A percentile compares a stretch with the other conserved stretches of the same genome.
phyloP scores from a whole-genome alignment of 2,113 vertebrate genomes.

The Micronycteris hirsuta region DNA sequence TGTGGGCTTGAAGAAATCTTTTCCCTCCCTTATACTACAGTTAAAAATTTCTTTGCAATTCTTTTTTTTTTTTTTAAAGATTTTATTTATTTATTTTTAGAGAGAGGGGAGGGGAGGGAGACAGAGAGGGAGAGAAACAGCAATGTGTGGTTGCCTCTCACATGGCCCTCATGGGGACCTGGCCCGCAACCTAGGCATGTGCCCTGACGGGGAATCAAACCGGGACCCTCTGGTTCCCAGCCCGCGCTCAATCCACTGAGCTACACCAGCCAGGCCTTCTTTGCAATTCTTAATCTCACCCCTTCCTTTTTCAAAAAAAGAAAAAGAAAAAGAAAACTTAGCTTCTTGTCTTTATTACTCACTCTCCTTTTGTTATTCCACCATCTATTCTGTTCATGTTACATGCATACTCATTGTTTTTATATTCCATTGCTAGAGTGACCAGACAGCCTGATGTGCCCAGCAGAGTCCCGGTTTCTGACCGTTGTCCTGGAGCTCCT shows the following conservation, averaged over 20 bases:
- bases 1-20: not conserved
- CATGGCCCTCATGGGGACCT: too few species aligned
- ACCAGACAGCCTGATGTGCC: not conserved
- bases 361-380: not conserved
- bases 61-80: too few species aligned
- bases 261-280: too few species aligned
- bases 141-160: too few species aligned
- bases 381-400: not conserved
- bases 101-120: too few species aligned
- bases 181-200: too few species aligned
- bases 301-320: not conserved
- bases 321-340: not conserved
- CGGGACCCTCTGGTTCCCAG: too few species aligned
- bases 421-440: not conserved
- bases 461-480: not conserved
- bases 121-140: too few species aligned
- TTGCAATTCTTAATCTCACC: too few species aligned
- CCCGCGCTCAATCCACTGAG: too few species aligned
- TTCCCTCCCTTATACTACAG: not conserved
- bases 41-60: not conserved
- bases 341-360: not conserved
- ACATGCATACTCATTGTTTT: not conserved
- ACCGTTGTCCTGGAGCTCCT: fast-evolving
- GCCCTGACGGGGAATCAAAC: too few species aligned
- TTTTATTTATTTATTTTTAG: too few species aligned